phyloP scores from a whole-genome alignment of 2,888 invertebrate species.

The Eupithecia subumbrata region DNA sequence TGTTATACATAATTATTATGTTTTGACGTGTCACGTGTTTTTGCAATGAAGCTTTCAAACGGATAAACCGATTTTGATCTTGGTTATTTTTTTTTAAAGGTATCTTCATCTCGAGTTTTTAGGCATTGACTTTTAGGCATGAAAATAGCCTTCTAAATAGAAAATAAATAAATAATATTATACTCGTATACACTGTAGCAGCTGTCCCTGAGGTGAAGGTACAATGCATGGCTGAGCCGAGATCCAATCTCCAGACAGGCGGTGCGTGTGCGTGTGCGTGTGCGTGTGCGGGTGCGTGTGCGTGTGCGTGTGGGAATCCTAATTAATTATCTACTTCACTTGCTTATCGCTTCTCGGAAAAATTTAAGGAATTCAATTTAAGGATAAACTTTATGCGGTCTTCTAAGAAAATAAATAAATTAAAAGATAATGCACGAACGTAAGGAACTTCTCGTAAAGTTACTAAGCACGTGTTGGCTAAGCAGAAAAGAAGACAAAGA shows the following conservation, averaged over 20 bases:
- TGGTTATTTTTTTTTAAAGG: too few species aligned
- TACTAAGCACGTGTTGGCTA: not conserved
- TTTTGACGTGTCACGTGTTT: too few species aligned
- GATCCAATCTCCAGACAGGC: conserved; percentile 17
- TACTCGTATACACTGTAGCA: not conserved
- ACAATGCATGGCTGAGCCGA: conserved; percentile 9
- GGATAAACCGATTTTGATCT: too few species aligned
- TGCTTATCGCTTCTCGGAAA: conserved; percentile 9
- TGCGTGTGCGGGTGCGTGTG: too few species aligned
- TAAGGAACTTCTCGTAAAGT: not conserved
- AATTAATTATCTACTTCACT: conserved; percentile 14
- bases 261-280: conserved; percentile 18
- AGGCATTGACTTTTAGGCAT: too few species aligned
- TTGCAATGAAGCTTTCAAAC: too few species aligned
- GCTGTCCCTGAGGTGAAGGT: not conserved
- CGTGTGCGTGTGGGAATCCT: conserved; percentile 19
- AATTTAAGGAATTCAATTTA: conserved; percentile 1
- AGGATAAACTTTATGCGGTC: not conserved
- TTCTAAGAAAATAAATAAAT: not conserved
- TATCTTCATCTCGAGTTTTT: not conserved
- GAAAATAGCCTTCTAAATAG: not conserved
- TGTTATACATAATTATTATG: not conserved
- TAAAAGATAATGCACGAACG: not conserved
- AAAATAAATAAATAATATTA: not conserved
- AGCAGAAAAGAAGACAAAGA: not conserved